Percentiles rank a stretch among this genome's conserved stretches.
Conservation (phyloP, 2,797 vertebrate species). For the Lophius americanus region DNA sequence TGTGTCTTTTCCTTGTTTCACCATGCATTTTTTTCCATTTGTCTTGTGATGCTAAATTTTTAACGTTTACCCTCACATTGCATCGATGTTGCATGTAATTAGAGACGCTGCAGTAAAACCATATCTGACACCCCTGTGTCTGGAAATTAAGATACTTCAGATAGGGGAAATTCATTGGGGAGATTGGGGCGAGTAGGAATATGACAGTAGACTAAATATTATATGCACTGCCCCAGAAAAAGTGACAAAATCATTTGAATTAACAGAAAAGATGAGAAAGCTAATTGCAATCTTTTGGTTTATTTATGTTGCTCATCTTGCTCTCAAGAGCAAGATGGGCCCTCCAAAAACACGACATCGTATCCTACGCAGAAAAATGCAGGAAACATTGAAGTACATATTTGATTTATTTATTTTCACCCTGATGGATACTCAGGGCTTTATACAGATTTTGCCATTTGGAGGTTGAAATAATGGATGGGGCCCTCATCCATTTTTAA, state of each 20-base stretch:
- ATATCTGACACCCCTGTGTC: conserved; percentile 95
- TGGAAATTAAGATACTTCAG: conserved; percentile 94
- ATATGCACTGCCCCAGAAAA: conserved; percentile 87
- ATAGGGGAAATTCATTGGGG: conserved; percentile 91
- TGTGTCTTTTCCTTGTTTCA: conserved; percentile 91
- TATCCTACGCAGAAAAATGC: conserved; percentile 73
- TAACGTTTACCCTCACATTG: conserved; percentile 92
- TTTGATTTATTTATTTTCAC: conserved; percentile 89
- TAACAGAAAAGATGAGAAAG: conserved; percentile 87
- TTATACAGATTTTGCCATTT: conserved; percentile 87
- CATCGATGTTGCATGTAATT: conserved; percentile 97
- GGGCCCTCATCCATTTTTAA: conserved; percentile 86
- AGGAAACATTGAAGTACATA: conserved; percentile 83
- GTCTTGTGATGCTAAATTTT: conserved; percentile 96
- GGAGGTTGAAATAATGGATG: conserved; percentile 89
- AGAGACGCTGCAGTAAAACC: conserved; percentile 95
- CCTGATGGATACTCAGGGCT: conserved; percentile 85
- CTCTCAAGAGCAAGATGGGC: conserved; percentile 72
- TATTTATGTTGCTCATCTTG: conserved; percentile 78
- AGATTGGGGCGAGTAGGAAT: conserved; percentile 82
- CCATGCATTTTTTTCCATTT: conserved; percentile 94
- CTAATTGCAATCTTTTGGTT: conserved; percentile 80
- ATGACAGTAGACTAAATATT: conserved; percentile 94
- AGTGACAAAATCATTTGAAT: conserved; percentile 97
- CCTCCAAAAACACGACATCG: conserved; percentile 67